phyloP scores from a whole-genome alignment of 2,797 vertebrate species.

The Arnoldichthys spilopterus region DNA sequence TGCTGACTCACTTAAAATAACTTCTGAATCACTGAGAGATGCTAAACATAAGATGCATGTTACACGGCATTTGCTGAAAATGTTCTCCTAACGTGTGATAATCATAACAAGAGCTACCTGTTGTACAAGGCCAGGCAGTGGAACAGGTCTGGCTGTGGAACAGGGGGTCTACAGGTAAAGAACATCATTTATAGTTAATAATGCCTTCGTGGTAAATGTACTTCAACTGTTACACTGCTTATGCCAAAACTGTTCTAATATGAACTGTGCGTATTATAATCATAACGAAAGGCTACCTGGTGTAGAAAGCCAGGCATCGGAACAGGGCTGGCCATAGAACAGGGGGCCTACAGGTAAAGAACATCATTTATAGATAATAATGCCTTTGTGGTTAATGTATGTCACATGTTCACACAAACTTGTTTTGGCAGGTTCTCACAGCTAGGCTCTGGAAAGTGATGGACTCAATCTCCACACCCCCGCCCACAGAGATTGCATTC shows the following conservation, averaged over 20 bases:
- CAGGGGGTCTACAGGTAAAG: background rate
- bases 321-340: too few relatives aligned
- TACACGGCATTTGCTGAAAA: too few relatives aligned
- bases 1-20: too few relatives aligned
- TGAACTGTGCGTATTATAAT: background rate
- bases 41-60: too few relatives aligned
- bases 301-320: background rate
- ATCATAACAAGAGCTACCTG: background rate
- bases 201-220: background rate
- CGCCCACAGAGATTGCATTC: slow-evolving; percentile 58
- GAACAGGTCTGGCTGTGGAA: too few relatives aligned
- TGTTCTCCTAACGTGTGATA: too few relatives aligned
- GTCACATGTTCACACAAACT: background rate
- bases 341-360: background rate
- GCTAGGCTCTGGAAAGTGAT: slow-evolving; percentile 66
- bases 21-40: too few relatives aligned
- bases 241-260: too few relatives aligned
- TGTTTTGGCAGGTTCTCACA: slow-evolving; percentile 14
- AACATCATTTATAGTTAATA: background rate
- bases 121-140: background rate
- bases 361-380: background rate
- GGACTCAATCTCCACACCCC: slow-evolving; percentile 56
- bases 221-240: too few relatives aligned
- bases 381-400: background rate
- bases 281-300: background rate